Base-by-base conservation (phyloP, 2,888 invertebrate genomes). In the Hyles lineata region DNA sequence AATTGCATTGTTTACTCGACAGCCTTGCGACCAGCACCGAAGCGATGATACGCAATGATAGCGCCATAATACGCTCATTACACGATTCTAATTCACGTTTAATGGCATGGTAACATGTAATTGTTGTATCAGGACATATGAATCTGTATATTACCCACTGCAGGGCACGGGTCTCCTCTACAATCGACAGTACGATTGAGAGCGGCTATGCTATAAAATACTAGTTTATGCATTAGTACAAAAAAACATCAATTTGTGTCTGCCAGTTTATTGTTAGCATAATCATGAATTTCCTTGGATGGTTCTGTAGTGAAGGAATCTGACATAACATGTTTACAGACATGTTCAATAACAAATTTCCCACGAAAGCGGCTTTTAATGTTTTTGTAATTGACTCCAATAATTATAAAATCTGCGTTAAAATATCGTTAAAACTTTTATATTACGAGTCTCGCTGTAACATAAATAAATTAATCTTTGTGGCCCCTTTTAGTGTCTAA, bases 401-500 rank as follows among this genome's bases (percentile, higher is more conserved):
- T 63, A 63, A 63, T 63, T 21, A 63, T 35, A 9, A 63, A 63
- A 63, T 63, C 21, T n/a, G 21, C 21, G 63, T 63, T 35, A 62
- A 25, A 32, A n/a, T 35, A 35, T 21, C 63, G 21, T 63, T 63
- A 63, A 63, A 59, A 63, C 21, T 43, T 63, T 63, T 35, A 63
- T 15, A 21, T 21, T n/a, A 43, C 63, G 11, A 35, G 35, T 21
- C 21, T 15, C 35, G n/a, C 21, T 35, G 35, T 35, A 5, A 2
- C 15, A 43, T 43, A 43, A 43, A 43, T 43, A 43, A 61, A 43
- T 35, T 15, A 43, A 29, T 25, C 9, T 3, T 15, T 35, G 21
- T 43, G 35, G 35, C 63, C 63, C 62, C 63, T 63, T 63, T 63
- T 43, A 63, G 63, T 43, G 60, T 62, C 29, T n/a, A 21, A n/a